These are phyloP conservation scores for Eretmocerus hayati DNA, from an alignment of 2,888 invertebrate genomes.

Conservation along the genomic window DNA sequence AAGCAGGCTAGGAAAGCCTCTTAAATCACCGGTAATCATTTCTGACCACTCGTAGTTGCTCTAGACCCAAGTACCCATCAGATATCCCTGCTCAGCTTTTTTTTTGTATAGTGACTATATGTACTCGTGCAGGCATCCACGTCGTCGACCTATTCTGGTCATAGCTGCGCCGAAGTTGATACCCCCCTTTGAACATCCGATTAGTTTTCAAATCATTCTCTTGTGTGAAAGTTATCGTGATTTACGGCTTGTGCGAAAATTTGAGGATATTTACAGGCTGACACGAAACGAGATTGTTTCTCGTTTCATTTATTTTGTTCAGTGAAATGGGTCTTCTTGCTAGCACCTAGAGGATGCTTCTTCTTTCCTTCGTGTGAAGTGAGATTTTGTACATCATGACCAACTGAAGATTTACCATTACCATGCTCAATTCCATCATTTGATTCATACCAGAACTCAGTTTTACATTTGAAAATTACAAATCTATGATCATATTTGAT, in stretches of 20 bases:
- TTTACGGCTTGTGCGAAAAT: neutral
- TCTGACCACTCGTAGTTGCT: constrained; percentile 33
- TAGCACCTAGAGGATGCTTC: no score
- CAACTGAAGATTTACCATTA: no score
- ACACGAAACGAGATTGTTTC: neutral
- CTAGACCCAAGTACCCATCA: no score
- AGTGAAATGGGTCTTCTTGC: neutral
- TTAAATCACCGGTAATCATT: constrained; percentile 36
- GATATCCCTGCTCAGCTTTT: neutral
- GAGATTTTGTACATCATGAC: no score
- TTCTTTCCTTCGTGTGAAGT: no score
- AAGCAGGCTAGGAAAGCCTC: constrained; percentile 26
- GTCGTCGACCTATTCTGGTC: no score
- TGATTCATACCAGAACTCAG: no score
- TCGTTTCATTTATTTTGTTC: neutral
- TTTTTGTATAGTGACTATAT: constrained; percentile 1
- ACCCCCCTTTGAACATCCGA: constrained; percentile 12
- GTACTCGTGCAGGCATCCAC: neutral
- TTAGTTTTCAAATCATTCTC: constrained; percentile 14
- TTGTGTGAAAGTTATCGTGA: neutral
- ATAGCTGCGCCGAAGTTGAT: constrained; percentile 1
- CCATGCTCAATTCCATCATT: no score
- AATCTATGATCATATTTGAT: no score
- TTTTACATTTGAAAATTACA: no score
- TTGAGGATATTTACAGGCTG: neutral